These are phyloP conservation scores for Lasioglossum marginatum DNA, from an alignment of 2,888 invertebrate species.

Conservation along the genomic window DNA sequence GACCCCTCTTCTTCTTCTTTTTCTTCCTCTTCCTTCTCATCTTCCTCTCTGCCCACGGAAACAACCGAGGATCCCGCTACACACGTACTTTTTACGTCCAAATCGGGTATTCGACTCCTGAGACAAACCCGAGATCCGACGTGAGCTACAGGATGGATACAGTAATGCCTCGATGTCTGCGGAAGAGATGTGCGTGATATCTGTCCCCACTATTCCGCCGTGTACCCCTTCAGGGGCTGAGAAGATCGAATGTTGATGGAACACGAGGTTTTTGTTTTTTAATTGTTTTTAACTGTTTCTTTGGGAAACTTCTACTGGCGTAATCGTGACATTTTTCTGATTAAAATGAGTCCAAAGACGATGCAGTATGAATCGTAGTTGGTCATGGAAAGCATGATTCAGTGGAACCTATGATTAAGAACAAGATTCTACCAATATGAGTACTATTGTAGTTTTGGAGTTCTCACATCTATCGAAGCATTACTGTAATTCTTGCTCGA, in stretches of 20 bases:
- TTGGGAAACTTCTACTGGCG: background rate
- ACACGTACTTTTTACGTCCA: background rate
- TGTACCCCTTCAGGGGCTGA: background rate
- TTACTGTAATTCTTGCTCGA: background rate
- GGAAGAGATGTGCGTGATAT: background rate
- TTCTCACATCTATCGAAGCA: too few species aligned
- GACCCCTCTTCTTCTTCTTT: conserved; percentile 7
- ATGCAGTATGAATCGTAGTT: too few species aligned
- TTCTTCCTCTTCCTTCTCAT: background rate
- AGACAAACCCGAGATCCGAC: background rate
- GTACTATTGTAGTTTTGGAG: background rate
- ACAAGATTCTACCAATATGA: background rate
- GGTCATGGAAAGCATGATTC: background rate
- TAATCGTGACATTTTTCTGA: background rate
- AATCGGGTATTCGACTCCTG: background rate
- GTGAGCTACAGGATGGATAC: background rate
- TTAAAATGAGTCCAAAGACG: background rate
- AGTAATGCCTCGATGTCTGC: background rate
- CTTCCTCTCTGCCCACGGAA: background rate
- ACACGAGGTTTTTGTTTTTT: background rate
- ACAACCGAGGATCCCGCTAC: background rate
- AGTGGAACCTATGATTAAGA: background rate
- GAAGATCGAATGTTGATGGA: background rate
- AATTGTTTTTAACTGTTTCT: background rate
- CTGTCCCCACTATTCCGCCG: background rate